Base-by-base conservation (phyloP, 2,888 invertebrate species). In the Pristionchus fissidentatus region DNA sequence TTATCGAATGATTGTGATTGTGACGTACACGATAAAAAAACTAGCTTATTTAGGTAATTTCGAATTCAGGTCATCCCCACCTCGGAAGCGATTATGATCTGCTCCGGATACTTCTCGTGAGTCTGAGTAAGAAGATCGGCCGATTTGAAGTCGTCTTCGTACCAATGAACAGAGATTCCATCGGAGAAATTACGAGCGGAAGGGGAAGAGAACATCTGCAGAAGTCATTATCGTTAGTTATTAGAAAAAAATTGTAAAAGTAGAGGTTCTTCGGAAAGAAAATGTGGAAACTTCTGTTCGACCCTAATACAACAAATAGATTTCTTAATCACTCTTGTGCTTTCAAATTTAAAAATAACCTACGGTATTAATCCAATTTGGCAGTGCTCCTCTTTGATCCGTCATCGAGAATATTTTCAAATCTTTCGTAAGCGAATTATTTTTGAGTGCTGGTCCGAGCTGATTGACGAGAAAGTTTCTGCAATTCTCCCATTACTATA, bases 341-440 rank as follows among this genome's bases (percentile, higher is more conserved):
- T 49, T 49, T 10, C n/a, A n/a, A n/a, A n/a, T n/a, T n/a, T n/a
- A n/a, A n/a, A 49, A 77, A n/a, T 26, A 15, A 92, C 93, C 93
- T 93, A 81, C 81, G 26, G 19, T 60, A 15, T 46, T 19, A 8
- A 46, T 29, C 60, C 60, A 81, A 10, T 60, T 46, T 13, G 81
- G 81, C 13, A 81, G 43, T 32, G 22, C 35, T 19, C 46, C 62
- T 46, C 81, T 26, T 3, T 81, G 41, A 49, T 81, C 81, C 1
- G 41, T 49, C 62, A 66, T 60, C 5, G n/a, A 46, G 3, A 81
- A 3, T 5, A 81, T 26, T 8, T 46, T 62, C n/a, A 49, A 13
- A 1, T 62, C 35, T 13, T n/a, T 62, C 10, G 62, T n/a, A 7
- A 19, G 19, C 0, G 5, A 32, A 22, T 2, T 35, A 10, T 43